A percentile compares a stretch with the other conserved stretches of the same genome.
These are phyloP conservation scores for Chironomus striatipennis DNA, from an alignment of 1,140 invertebrate genomes.

Conservation along the genomic window DNA sequence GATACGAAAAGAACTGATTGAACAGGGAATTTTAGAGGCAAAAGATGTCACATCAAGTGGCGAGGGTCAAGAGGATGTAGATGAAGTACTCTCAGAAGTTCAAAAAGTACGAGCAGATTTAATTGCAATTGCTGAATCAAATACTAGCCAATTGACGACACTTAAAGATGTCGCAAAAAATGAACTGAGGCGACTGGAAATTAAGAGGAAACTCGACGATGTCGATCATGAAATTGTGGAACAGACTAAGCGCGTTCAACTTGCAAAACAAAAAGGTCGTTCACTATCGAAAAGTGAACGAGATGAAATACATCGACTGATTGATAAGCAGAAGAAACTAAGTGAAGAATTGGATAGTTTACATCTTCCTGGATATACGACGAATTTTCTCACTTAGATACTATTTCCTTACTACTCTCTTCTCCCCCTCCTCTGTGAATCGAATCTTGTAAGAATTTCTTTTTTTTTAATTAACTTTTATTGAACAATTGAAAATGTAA, in stretches of 20 bases:
- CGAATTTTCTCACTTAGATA: not conserved
- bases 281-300: slow-evolving; percentile 71
- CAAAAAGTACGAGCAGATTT: slow-evolving; percentile 77
- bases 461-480: too few relatives aligned
- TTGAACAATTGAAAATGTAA: too few relatives aligned
- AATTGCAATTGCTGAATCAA: slow-evolving; percentile 57
- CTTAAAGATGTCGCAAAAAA: slow-evolving; percentile 50
- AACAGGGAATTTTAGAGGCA: slow-evolving; percentile 72
- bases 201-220: slow-evolving; percentile 57
- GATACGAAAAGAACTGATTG: slow-evolving; percentile 76
- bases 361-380: not conserved
- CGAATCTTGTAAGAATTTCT: too few relatives aligned
- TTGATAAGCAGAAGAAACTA: slow-evolving; percentile 49
- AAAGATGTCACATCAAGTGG: slow-evolving; percentile 48
- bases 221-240: slow-evolving; percentile 64
- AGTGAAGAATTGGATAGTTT: slow-evolving; percentile 43
- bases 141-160: slow-evolving; percentile 54
- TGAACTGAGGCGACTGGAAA: slow-evolving; percentile 56
- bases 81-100: slow-evolving; percentile 79
- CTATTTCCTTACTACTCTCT: too few relatives aligned
- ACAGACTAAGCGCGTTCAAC: slow-evolving; percentile 65
- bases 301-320: slow-evolving; percentile 61
- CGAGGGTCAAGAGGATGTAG: slow-evolving; percentile 45
- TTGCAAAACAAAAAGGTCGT: slow-evolving; percentile 69
- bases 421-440: too few relatives aligned